Base-by-base conservation (phyloP, 2,888 invertebrate genomes). In the Dendrolimus pini region DNA sequence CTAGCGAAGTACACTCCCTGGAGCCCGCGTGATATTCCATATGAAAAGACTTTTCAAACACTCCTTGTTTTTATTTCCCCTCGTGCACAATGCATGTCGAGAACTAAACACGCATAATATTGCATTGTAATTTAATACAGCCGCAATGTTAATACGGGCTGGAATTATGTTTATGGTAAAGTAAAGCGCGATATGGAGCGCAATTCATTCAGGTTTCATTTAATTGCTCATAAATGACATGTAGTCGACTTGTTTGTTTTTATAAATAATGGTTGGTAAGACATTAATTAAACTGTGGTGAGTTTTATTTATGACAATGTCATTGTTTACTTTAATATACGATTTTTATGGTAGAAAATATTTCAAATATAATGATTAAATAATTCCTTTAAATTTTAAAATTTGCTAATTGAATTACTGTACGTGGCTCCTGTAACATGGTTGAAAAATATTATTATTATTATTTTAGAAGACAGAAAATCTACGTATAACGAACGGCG, bases 211-310 rank as follows among this genome's bases (percentile, higher is more conserved):
- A 65, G 64, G 72, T 73, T 71, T 75, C 30, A 72, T 75, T 75
- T 74, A 80, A 80, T 78, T 76, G 76, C 68, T 75, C 70, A 72
- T 73, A 74, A 74, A 73, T 65, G 67, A 65, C 70, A 71, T 68
- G 68, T 67, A 72, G 67, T 63, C 66, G 60, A 59, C 67, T 68
- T 65, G 30, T 30, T 30, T 30, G 30, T 30, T 30, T 30, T 30
- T 6, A 30, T 30, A 30, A 30, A 30, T 30, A 30, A 30, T 30
- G 30, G 30, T 30, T 30, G 30, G 30, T 30, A 30, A 30, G 30
- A 30, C 30, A 30, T 30, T 30, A 30, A 30, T 30, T 30, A 30
- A 30, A 30, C 30, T 30, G 30, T 30, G 6, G 30, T 30, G 6
- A 6, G 6, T 30, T 18, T 30, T 30, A 30, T 30, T 30, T 30